Percentiles rank a stretch among this genome's conserved stretches.
Conservation (phyloP, 2,888 invertebrate genomes). For the Neoscelio sp. region DNA sequence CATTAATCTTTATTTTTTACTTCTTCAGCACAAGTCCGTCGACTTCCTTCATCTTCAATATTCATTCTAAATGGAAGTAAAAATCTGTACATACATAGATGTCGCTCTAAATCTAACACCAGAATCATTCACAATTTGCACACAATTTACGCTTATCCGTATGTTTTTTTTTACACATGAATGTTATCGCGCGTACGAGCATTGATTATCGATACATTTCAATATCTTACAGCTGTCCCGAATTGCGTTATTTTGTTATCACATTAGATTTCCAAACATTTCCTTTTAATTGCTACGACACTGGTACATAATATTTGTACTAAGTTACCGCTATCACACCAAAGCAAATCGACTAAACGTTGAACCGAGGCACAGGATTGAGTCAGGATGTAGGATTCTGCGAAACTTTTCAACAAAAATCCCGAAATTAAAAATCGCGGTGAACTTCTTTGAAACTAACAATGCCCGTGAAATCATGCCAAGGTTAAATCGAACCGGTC, state of each 20-base stretch:
- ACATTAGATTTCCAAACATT: not conserved
- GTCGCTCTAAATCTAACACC: conserved; percentile 47
- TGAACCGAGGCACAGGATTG: conserved; percentile 57
- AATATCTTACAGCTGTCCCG: conserved; percentile 9
- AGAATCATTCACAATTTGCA: conserved; percentile 49
- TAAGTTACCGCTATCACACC: conserved; percentile 69
- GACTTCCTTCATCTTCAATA: conserved; percentile 44
- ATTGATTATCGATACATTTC: conserved; percentile 33
- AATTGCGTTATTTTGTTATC: conserved; percentile 4
- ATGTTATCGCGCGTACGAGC: conserved; percentile 26
- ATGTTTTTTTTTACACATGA: conserved; percentile 55
- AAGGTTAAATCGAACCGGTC: no score
- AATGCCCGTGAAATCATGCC: no score
- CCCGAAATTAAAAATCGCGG: no score
- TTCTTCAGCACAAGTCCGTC: conserved; percentile 48
- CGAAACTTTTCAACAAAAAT: no score
- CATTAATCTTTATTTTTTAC: conserved; percentile 57
- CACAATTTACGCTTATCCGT: conserved; percentile 36
- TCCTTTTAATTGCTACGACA: conserved; percentile 31
- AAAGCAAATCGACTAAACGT: conserved; percentile 68
- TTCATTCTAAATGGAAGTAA: conserved; percentile 64
- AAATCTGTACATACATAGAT: conserved; percentile 64
- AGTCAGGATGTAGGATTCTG: conserved; percentile 50
- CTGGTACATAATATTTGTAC: conserved; percentile 67
- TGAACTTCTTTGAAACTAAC: no score